A percentile compares a stretch with the other conserved stretches of the same genome.
Evolutionary conservation across 2,797 vertebrate species (phyloP).

Genomic region (Thalassophryne amazonica): DNA sequence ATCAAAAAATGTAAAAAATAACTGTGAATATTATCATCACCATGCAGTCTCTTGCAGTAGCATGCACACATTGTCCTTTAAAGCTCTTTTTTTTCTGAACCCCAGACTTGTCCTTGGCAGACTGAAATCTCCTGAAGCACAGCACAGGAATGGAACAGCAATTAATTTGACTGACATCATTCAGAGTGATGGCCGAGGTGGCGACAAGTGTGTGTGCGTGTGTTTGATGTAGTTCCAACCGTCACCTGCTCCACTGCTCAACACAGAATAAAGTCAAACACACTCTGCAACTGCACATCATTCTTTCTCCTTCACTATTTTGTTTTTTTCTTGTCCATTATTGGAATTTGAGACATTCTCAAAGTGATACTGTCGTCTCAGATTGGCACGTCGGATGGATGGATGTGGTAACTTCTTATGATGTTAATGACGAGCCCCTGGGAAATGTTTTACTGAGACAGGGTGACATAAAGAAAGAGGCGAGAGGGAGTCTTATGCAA

Average conservation of each 20-base stretch:
- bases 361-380: conserved; percentile 45
- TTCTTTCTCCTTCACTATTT: not conserved
- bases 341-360: conserved; percentile 24
- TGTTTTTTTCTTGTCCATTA: not conserved
- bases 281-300: conserved; percentile 14
- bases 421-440: conserved; percentile 66
- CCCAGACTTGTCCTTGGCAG: conserved; percentile 65
- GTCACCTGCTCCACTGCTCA: conserved; percentile 45
- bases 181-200: conserved; percentile 68
- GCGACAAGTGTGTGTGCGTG: conserved; percentile 27
- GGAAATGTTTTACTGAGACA: conserved; percentile 68
- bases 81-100: conserved; percentile 40
- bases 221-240: not conserved
- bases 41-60: not conserved
- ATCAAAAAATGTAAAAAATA: too few species aligned
- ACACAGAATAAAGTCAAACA: conserved; percentile 31
- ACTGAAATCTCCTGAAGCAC: conserved; percentile 68
- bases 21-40: conserved; percentile 5
- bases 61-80: conserved; percentile 39
- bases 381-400: conserved; percentile 47
- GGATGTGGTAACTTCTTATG: conserved; percentile 58
- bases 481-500: conserved; percentile 60
- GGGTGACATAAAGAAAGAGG: conserved; percentile 33
- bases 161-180: conserved; percentile 77
- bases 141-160: conserved; percentile 64